Evolutionary conservation across 2,113 vertebrate genomes (phyloP).

Genomic region (Heteronetta atricapilla): DNA sequence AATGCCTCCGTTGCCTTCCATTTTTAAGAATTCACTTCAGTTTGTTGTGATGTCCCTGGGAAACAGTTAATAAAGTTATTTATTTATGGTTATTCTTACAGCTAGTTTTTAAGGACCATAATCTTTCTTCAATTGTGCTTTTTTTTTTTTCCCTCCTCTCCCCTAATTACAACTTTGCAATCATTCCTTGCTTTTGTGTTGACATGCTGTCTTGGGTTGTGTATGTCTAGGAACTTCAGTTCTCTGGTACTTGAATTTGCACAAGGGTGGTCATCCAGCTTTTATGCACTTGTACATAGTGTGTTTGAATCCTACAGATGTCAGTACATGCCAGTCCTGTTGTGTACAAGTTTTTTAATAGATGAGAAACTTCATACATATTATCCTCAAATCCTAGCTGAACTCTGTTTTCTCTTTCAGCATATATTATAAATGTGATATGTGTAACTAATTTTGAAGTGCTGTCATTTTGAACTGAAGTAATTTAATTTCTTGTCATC

Average conservation of each 20-base stretch:
- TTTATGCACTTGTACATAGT: not conserved
- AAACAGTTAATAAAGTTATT: not conserved
- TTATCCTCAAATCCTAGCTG: not conserved
- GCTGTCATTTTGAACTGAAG: not conserved
- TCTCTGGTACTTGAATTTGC: not conserved
- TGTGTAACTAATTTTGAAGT: not conserved
- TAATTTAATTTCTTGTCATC: not conserved
- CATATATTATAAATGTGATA: not conserved
- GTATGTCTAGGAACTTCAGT: not conserved
- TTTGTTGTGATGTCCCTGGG: not conserved
- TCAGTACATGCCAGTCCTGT: not conserved
- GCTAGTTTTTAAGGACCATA: not conserved
- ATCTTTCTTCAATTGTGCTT: not conserved
- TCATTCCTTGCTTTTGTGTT: not conserved
- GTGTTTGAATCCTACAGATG: not conserved
- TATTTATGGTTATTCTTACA: not conserved
- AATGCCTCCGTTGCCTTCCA: not conserved
- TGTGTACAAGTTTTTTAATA: accelerated
- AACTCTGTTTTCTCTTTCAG: not conserved
- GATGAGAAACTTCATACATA: not conserved
- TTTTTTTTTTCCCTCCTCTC: not conserved
- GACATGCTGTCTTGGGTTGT: not conserved
- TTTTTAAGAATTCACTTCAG: not conserved
- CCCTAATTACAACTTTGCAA: not conserved
- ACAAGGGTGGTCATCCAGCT: not conserved